These are phyloP conservation scores for Thumatha senex DNA, from an alignment of 2,888 invertebrate species.

Conservation along the genomic window DNA sequence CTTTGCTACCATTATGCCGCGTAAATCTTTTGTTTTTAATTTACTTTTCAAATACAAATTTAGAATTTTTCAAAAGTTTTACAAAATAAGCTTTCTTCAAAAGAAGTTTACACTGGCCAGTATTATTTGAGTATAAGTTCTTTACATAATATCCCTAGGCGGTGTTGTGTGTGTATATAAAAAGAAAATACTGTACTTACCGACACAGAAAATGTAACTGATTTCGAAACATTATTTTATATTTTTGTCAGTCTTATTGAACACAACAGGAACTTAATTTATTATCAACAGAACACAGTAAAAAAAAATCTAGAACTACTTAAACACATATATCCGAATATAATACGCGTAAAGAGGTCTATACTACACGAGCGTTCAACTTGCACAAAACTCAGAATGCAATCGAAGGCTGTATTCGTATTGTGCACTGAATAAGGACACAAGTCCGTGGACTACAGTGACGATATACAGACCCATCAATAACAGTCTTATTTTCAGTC, in stretches of 20 bases:
- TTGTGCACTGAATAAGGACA: slow-evolving; percentile 47
- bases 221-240: slow-evolving; percentile 30
- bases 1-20: too few species aligned
- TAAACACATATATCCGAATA: slow-evolving; percentile 8
- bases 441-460: slow-evolving; percentile 40
- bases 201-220: slow-evolving; percentile 17
- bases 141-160: too few species aligned
- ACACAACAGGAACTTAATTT: slow-evolving; percentile 1
- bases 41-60: too few species aligned
- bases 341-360: slow-evolving; percentile 39
- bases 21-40: too few species aligned
- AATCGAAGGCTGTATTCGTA: slow-evolving; percentile 50
- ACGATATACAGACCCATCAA: slow-evolving; percentile 11
- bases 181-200: too few species aligned
- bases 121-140: too few species aligned
- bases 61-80: too few species aligned
- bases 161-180: too few species aligned
- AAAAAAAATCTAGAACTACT: slow-evolving; percentile 5
- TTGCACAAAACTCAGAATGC: slow-evolving; percentile 55
- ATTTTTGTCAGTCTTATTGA: neutral
- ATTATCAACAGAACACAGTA: slow-evolving; percentile 19
- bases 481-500: slow-evolving; percentile 13
- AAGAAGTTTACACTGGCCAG: too few species aligned
- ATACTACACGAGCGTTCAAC: slow-evolving; percentile 49
- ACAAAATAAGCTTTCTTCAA: too few species aligned